Evolutionary conservation across 2,113 vertebrate species (phyloP).

Genomic region (Chionis minor): DNA sequence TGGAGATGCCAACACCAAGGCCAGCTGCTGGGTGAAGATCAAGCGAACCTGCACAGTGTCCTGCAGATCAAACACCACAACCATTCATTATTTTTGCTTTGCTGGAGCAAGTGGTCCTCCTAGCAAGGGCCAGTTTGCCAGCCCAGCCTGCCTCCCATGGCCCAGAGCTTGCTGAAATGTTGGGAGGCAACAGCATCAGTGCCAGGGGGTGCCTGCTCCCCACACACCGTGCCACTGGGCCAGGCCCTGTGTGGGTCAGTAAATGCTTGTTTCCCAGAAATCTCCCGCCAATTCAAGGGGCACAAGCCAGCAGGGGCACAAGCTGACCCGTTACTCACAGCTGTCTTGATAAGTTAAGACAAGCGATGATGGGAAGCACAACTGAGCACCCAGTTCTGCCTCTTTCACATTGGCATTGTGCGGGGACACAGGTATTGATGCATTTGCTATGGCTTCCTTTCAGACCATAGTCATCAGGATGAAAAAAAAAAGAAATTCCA

Average conservation of each 20-base stretch:
- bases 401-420: accelerated
- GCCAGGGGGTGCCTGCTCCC: too few species aligned
- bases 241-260: background rate
- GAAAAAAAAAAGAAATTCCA: conserved; percentile 29
- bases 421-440: background rate
- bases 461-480: conserved; percentile 78
- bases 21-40: background rate
- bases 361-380: background rate
- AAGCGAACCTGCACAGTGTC: background rate
- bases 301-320: background rate
- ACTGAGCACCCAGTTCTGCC: background rate
- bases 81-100: background rate
- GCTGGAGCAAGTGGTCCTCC: background rate
- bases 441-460: background rate
- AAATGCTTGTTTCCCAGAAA: background rate
- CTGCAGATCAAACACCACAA: background rate
- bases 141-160: background rate
- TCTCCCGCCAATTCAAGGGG: background rate
- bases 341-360: background rate
- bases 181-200: background rate
- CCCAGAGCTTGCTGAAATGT: background rate
- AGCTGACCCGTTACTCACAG: background rate
- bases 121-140: background rate
- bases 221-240: too few species aligned
- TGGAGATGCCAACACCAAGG: background rate